Evolutionary conservation across 2,113 vertebrate genomes (phyloP).

Genomic region (Rousettus leschenaultii): DNA sequence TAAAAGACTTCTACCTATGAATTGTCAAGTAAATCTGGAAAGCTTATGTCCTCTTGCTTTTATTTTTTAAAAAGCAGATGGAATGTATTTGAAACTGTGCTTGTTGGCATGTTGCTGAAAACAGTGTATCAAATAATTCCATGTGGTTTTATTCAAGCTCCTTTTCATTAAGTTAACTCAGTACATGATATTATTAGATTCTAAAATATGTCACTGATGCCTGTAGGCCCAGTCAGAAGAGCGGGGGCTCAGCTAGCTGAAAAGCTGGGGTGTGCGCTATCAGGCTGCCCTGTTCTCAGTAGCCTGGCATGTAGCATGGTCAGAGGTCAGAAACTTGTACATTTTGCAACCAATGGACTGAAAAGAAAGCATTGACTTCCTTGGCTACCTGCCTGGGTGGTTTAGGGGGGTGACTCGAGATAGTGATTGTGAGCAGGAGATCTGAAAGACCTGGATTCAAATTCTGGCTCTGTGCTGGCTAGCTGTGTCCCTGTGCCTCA

Average conservation of each 20-base stretch:
- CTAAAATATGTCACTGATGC: not conserved
- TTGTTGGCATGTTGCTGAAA: conserved; percentile 18
- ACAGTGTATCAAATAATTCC: conserved; percentile 25
- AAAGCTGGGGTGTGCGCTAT: not conserved
- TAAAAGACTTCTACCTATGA: not conserved
- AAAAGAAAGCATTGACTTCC: not conserved
- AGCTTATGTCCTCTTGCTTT: conserved; percentile 26
- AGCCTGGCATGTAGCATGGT: too few species aligned
- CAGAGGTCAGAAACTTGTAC: not conserved
- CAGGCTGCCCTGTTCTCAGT: not conserved
- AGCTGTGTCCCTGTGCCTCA: not conserved
- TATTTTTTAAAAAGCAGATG: conserved; percentile 49
- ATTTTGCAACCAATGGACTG: not conserved
- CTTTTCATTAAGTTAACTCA: conserved; percentile 6
- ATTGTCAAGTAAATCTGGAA: conserved; percentile 28
- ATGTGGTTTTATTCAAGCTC: conserved; percentile 37
- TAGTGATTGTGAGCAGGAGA: not conserved
- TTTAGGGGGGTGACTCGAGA: not conserved
- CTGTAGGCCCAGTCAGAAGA: not conserved
- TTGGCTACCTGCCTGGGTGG: not conserved
- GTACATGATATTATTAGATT: conserved; percentile 22
- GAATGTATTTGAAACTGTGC: conserved; percentile 28
- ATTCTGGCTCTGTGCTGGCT: not conserved
- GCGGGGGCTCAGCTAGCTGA: not conserved
- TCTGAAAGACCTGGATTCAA: not conserved